Evolutionary conservation across 2,888 invertebrate species (phyloP), one percentile per base, ranked within the genome.

Genomic region (Xiphydria camelus): DNA sequence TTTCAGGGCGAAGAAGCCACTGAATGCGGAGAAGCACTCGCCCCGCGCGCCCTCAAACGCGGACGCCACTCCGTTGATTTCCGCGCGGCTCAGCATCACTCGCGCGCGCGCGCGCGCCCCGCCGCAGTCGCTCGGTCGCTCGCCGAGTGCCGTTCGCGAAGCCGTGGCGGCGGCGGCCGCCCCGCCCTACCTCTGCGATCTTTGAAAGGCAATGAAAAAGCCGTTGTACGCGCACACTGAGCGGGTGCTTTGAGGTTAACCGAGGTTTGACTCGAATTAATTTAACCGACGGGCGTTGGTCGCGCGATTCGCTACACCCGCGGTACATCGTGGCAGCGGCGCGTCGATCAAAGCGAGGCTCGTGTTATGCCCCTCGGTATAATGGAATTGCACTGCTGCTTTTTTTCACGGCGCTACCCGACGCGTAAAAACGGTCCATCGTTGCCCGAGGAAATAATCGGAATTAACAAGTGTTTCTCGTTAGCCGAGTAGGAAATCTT

Each of bases 231-330:
- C 12, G 22, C 29, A 48, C 49, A 45, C 34, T 50, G 22, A n/a
- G 26, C 45, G 42, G 45, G 41, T 21, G 50, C 57, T 60, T 57
- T 59, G 61, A 59, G 63, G 60, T 55, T 61, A 57, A 59, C 63
- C 59, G 55, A 48, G 50, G 60, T 56, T 55, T 57, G 61, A 61
- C 65, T 62, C 55, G 66, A 61, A 66, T 71, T 70, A 64, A 68
- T 69, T 63, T 58, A 45, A 66, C 59, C 55, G 50, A 51, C 51
- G 41, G 23, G 42, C 51, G 45, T 51, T 56, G 41, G 53, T 50
- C 56, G 55, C 52, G n/a, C n/a, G n/a, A n/a, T n/a, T n/a, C n/a
- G n/a, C n/a, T n/a, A n/a, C n/a, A n/a, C n/a, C n/a, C n/a, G n/a
- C n/a, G n/a, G n/a, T n/a, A n/a, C n/a, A n/a, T n/a, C n/a, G n/a